A percentile compares a stretch with the other conserved stretches of the same genome.
Evolutionary conservation across 1,140 invertebrate species (phyloP).

Genomic region (Phocides pigmalion): DNA sequence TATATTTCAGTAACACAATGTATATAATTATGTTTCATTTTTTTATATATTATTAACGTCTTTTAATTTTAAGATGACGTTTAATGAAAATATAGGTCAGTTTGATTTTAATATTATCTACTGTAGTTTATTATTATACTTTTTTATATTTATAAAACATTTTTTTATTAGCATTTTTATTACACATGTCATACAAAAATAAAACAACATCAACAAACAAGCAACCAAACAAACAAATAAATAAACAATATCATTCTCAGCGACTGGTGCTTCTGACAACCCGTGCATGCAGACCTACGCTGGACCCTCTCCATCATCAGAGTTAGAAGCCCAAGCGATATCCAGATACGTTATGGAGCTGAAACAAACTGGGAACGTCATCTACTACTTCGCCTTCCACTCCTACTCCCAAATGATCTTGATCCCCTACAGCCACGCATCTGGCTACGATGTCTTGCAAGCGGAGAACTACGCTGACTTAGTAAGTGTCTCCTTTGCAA

Average conservation of each 20-base stretch:
- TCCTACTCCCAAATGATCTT: constrained; percentile 90
- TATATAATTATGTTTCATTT: too few relatives aligned
- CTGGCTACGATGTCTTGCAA: constrained; percentile 63
- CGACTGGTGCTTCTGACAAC: constrained; percentile 89
- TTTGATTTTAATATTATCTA: too few relatives aligned
- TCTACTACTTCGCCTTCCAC: constrained; percentile 87
- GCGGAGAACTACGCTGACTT: constrained; percentile 86
- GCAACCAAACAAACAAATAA: too few relatives aligned
- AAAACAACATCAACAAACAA: too few relatives aligned
- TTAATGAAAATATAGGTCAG: too few relatives aligned
- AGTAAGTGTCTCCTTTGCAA: constrained; percentile 71
- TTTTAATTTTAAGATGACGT: too few relatives aligned
- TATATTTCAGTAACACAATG: too few relatives aligned
- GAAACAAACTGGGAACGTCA: constrained; percentile 57
- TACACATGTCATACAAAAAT: too few relatives aligned
- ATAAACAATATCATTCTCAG: constrained; percentile 47
- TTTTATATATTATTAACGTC: too few relatives aligned
- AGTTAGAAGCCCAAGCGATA: constrained; percentile 93
- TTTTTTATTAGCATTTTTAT: too few relatives aligned
- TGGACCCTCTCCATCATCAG: constrained; percentile 93
- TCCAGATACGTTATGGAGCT: constrained; percentile 59
- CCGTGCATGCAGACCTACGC: constrained; percentile 94
- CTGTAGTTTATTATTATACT: too few relatives aligned
- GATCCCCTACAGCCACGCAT: constrained; percentile 88
- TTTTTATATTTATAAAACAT: too few relatives aligned